Percentiles rank a stretch among this genome's conserved stretches.
Evolutionary conservation across 2,888 invertebrate genomes (phyloP).

Genomic region (Falcaria lacertinaria): DNA sequence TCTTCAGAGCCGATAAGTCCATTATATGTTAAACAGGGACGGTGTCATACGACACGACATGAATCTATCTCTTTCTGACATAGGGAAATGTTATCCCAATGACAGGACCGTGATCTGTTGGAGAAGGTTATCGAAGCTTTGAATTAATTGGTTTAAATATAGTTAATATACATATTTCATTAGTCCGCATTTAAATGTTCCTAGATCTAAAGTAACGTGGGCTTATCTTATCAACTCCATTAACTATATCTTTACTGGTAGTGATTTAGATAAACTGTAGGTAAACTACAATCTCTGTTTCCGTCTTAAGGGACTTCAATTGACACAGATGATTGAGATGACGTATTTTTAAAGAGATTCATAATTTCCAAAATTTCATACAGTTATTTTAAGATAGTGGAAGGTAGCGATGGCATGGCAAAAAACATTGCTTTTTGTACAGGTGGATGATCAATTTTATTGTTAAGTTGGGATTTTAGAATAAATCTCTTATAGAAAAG

Average conservation of each 20-base stretch:
- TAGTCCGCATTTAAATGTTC: slow-evolving; percentile 4
- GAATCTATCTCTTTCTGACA: slow-evolving; percentile 3
- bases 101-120: slow-evolving; percentile 24
- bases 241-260: background rate
- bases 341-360: too few relatives aligned
- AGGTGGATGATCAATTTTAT: too few relatives aligned
- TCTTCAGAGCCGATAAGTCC: background rate
- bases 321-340: too few relatives aligned
- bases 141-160: slow-evolving; percentile 23
- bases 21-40: too few relatives aligned
- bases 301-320: background rate
- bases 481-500: too few relatives aligned
- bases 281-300: background rate
- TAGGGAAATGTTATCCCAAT: slow-evolving; percentile 2
- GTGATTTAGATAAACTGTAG: background rate
- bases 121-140: slow-evolving; percentile 28
- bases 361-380: too few relatives aligned
- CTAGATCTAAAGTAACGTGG: background rate
- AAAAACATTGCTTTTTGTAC: too few relatives aligned
- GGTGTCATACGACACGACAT: background rate
- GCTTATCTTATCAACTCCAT: background rate
- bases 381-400: too few relatives aligned
- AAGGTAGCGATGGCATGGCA: too few relatives aligned
- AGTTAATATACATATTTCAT: slow-evolving; percentile 13
- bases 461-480: too few relatives aligned